These are phyloP conservation scores for Phengaris alcon DNA, from an alignment of 2,888 invertebrate species.

Conservation along the genomic window DNA sequence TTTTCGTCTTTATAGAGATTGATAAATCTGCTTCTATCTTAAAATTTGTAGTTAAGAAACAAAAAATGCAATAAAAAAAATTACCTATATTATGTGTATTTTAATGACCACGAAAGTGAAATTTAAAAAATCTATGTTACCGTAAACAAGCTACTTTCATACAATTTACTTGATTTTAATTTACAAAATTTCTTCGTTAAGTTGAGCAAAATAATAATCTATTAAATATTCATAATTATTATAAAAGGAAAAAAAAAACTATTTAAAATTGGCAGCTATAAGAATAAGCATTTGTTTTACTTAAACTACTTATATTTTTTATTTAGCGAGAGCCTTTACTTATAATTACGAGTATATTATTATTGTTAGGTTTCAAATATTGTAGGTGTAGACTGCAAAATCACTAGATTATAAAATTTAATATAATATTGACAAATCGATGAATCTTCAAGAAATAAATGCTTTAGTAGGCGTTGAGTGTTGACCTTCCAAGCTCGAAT, in stretches of 20 bases:
- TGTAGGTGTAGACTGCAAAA: neutral
- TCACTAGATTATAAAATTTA: neutral
- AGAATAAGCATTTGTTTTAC: neutral
- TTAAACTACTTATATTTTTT: neutral
- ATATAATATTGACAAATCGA: neutral
- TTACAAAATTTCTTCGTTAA: neutral
- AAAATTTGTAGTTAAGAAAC: no score
- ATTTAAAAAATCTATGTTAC: neutral
- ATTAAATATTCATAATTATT: neutral
- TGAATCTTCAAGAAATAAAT: constrained; percentile 13
- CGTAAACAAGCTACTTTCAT: neutral
- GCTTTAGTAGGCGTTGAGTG: constrained; percentile 18
- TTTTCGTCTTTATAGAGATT: no score
- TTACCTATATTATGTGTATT: neutral
- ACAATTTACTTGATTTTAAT: neutral
- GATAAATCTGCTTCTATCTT: no score
- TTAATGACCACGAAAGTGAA: constrained; percentile 3
- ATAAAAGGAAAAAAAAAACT: neutral
- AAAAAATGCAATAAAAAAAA: no score
- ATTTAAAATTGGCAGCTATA: neutral
- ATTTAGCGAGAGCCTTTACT: neutral
- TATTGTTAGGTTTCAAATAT: neutral
- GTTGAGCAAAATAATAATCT: neutral
- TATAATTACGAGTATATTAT: neutral
- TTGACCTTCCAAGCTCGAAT: constrained; percentile 20